Percentiles rank a stretch among this genome's conserved stretches.
Conservation (phyloP, 2,113 vertebrate species). For the Panurus biarmicus region DNA sequence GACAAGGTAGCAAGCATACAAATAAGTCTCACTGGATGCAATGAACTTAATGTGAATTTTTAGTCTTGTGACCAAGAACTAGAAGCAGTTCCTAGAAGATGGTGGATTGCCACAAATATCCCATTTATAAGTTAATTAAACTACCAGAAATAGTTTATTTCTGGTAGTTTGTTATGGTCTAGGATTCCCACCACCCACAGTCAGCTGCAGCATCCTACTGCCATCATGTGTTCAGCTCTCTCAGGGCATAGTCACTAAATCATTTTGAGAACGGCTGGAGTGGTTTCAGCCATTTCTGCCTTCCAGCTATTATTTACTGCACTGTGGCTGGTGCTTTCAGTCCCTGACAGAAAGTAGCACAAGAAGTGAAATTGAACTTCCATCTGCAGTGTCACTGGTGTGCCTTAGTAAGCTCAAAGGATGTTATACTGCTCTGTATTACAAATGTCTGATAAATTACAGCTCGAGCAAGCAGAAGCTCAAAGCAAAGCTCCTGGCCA, state of each 20-base stretch:
- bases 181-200: not conserved
- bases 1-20: not conserved
- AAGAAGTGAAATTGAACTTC: not conserved
- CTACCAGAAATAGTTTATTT: not conserved
- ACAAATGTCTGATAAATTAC: not conserved
- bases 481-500: not conserved
- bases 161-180: not conserved
- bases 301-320: not conserved
- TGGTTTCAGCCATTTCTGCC: not conserved
- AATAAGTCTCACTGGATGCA: not conserved
- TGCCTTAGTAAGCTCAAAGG: not conserved
- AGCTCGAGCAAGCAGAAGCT: not conserved
- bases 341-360: not conserved
- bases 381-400: not conserved
- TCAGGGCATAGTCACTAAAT: not conserved
- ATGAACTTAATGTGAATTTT: not conserved
- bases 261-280: not conserved
- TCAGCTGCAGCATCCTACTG: not conserved
- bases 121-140: not conserved
- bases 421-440: not conserved
- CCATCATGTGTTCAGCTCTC: not conserved
- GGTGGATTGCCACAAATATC: not conserved
- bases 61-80: not conserved
- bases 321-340: not conserved
- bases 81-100: not conserved